Evolutionary conservation across 2,888 invertebrate genomes (phyloP).

Genomic region (Mythimna pallens): DNA sequence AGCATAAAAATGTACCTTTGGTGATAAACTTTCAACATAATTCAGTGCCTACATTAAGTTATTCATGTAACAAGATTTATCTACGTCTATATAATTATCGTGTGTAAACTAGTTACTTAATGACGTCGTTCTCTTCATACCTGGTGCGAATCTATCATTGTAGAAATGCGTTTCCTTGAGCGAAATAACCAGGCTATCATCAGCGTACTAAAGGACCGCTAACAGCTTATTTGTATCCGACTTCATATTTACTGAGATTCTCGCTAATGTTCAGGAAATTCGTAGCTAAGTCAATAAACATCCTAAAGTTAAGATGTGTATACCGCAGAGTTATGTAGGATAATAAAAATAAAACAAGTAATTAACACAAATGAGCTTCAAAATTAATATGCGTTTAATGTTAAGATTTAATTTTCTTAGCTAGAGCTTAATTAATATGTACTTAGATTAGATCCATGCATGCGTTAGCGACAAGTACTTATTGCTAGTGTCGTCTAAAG

Average conservation of each 20-base stretch:
- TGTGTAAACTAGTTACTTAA: conserved; percentile 52
- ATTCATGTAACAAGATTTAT: conserved; percentile 54
- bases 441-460: conserved; percentile 36
- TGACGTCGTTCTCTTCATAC: conserved; percentile 49
- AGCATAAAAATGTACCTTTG: conserved; percentile 33
- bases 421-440: conserved; percentile 36
- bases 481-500: conserved; percentile 17
- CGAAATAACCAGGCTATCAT: conserved; percentile 44
- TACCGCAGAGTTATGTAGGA: conserved; percentile 8
- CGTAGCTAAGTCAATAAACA: conserved; percentile 15
- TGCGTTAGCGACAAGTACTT: conserved; percentile 31
- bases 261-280: conserved; percentile 14
- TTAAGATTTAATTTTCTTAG: conserved; percentile 18
- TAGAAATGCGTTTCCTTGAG: conserved; percentile 52
- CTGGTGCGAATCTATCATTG: conserved; percentile 56
- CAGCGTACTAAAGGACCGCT: conserved; percentile 32
- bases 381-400: conserved; percentile 17
- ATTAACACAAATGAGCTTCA: conserved; percentile 9
- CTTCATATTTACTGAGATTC: conserved; percentile 13
- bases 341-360: conserved; percentile 18
- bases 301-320: conserved; percentile 5
- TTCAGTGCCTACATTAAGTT: conserved; percentile 42
- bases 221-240: conserved; percentile 36
- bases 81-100: conserved; percentile 48
- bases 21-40: conserved; percentile 48